These are phyloP conservation scores for Melanotaenia nigrans DNA, from an alignment of 2,797 vertebrate genomes.

Conservation along the genomic window DNA sequence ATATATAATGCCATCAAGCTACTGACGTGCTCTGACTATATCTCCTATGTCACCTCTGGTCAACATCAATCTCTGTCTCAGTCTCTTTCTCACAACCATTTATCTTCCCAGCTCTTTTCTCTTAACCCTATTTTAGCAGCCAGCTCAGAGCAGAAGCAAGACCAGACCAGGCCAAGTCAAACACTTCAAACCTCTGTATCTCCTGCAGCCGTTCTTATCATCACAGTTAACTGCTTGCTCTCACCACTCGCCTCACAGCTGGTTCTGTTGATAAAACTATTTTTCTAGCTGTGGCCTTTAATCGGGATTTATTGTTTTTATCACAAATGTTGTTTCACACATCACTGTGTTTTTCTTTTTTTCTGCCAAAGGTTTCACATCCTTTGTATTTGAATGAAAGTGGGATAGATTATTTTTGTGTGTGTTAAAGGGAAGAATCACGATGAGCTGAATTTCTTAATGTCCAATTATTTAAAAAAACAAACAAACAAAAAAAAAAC, in stretches of 20 bases:
- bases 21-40: constrained; percentile 28
- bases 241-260: constrained; percentile 33
- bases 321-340: background rate
- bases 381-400: background rate
- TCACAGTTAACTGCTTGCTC: constrained; percentile 34
- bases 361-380: constrained; percentile 9
- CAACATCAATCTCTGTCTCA: constrained; percentile 29
- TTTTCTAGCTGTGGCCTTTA: constrained; percentile 24
- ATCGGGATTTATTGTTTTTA: constrained; percentile 23
- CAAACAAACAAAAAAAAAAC: constrained; percentile 21
- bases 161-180: constrained; percentile 43
- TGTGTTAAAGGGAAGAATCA: background rate
- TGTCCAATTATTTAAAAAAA: background rate
- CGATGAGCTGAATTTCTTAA: background rate
- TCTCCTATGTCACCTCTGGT: constrained; percentile 41
- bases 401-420: background rate
- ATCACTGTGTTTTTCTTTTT: constrained; percentile 1
- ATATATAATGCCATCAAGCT: constrained; percentile 23
- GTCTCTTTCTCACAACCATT: constrained; percentile 48
- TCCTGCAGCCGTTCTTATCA: constrained; percentile 55
- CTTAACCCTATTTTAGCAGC: constrained; percentile 48
- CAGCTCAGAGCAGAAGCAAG: constrained; percentile 24
- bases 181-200: constrained; percentile 55
- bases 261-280: constrained; percentile 41
- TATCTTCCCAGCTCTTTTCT: constrained; percentile 48